Conservation (phyloP, 2,888 invertebrate genomes). For the Tiliacea aurago region DNA sequence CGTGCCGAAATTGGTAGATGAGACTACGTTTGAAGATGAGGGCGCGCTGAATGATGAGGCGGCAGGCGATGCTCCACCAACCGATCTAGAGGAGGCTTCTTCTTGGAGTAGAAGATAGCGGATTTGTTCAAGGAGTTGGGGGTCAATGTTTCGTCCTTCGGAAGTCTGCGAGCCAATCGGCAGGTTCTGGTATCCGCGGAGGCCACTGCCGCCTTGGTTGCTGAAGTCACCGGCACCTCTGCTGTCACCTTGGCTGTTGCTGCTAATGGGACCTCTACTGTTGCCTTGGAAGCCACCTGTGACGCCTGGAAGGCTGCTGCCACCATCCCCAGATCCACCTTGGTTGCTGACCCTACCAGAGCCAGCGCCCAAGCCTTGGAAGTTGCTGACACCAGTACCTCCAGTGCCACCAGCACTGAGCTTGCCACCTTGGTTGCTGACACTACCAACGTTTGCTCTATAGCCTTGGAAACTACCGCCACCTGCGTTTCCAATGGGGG, state of each 20-base stretch:
- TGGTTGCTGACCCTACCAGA: background rate
- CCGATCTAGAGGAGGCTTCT: background rate
- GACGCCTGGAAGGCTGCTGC: background rate
- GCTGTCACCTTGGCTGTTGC: background rate
- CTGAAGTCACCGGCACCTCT: background rate
- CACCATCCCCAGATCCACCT: background rate
- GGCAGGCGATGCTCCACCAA: background rate
- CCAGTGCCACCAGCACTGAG: no score
- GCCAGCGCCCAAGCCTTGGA: background rate
- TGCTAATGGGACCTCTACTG: background rate
- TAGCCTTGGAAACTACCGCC: background rate
- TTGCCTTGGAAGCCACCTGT: background rate
- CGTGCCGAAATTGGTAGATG: background rate
- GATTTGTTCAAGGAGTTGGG: conserved; percentile 27
- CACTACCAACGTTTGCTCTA: accelerated
- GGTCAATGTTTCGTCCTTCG: conserved; percentile 26
- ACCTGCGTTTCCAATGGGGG: no score
- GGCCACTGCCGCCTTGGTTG: background rate
- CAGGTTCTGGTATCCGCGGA: background rate
- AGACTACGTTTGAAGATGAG: background rate
- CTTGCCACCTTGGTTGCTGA: no score
- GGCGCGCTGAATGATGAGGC: background rate
- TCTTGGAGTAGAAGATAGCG: conserved; percentile 17
- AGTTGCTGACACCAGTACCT: background rate
- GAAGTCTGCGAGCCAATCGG: conserved; percentile 3